A percentile compares a stretch with the other conserved stretches of the same genome.
These are phyloP conservation scores for Aphrophora alni DNA, from an alignment of 2,888 invertebrate genomes.

Conservation along the genomic window DNA sequence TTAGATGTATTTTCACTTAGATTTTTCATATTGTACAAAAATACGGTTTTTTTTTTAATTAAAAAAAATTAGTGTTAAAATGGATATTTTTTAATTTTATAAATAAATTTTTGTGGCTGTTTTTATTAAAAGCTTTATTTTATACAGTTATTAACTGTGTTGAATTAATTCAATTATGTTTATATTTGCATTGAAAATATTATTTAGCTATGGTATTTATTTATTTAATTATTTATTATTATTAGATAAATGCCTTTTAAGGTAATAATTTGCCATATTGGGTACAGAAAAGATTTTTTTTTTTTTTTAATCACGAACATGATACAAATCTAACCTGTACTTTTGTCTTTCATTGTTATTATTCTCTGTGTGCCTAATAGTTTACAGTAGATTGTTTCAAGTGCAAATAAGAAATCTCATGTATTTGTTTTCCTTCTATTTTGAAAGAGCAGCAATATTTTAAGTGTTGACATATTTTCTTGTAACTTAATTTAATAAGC, in stretches of 20 bases:
- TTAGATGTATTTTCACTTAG: neutral
- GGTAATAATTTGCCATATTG: neutral
- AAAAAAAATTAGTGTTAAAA: too few species aligned
- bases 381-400: neutral
- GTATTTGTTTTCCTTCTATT: neutral
- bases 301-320: neutral
- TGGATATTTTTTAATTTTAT: neutral
- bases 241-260: neutral
- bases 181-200: neutral
- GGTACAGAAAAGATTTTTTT: neutral
- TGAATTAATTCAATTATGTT: neutral
- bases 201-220: neutral
- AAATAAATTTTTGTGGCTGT: neutral
- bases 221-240: neutral
- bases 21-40: too few species aligned
- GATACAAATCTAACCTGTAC: neutral
- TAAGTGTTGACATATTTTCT: too few species aligned
- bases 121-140: neutral
- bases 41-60: too few species aligned
- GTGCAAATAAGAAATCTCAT: neutral
- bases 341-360: slow-evolving; percentile 2
- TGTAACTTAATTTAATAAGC: too few species aligned
- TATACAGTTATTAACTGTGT: neutral
- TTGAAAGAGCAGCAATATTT: neutral
- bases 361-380: neutral